A percentile compares a stretch with the other conserved stretches of the same genome.
phyloP scores from a whole-genome alignment of 2,888 invertebrate species.

The Nemoura dubitans region DNA sequence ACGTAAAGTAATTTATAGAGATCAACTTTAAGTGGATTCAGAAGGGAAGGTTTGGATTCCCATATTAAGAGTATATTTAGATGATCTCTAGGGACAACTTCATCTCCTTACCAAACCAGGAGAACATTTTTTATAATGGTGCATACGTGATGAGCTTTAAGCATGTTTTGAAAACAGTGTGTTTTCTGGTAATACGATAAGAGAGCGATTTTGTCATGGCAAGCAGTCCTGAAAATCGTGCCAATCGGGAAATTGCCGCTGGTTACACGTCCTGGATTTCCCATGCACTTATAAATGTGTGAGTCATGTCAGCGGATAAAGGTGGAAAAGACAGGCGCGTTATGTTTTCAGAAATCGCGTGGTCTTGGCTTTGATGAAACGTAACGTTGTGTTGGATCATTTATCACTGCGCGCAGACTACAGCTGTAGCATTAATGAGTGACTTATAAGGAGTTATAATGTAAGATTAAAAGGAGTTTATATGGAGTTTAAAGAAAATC shows the following conservation, averaged over 20 bases:
- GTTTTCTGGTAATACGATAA: neutral
- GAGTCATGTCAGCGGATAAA: neutral
- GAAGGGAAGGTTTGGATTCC: conserved; percentile 39
- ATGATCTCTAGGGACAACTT: conserved; percentile 35
- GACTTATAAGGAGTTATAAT: too few relatives aligned
- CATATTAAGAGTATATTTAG: conserved; percentile 42
- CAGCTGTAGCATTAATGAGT: too few relatives aligned
- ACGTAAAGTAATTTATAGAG: conserved; percentile 42
- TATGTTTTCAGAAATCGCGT: neutral
- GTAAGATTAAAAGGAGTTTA: too few relatives aligned
- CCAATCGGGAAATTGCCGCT: neutral
- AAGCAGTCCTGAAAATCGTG: neutral
- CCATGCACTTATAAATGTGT: neutral
- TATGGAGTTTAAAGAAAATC: too few relatives aligned
- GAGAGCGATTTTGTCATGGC: neutral
- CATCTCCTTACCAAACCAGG: conserved; percentile 33
- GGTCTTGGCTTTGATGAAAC: neutral
- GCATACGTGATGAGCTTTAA: conserved; percentile 41
- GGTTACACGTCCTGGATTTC: neutral
- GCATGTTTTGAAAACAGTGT: neutral
- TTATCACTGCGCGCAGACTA: neutral
- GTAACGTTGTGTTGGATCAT: neutral
- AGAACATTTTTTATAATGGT: conserved; percentile 41
- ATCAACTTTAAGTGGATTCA: conserved; percentile 43
- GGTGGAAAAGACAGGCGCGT: neutral